phyloP scores from a whole-genome alignment of 2,888 invertebrate genomes.

The Hyles lineata region DNA sequence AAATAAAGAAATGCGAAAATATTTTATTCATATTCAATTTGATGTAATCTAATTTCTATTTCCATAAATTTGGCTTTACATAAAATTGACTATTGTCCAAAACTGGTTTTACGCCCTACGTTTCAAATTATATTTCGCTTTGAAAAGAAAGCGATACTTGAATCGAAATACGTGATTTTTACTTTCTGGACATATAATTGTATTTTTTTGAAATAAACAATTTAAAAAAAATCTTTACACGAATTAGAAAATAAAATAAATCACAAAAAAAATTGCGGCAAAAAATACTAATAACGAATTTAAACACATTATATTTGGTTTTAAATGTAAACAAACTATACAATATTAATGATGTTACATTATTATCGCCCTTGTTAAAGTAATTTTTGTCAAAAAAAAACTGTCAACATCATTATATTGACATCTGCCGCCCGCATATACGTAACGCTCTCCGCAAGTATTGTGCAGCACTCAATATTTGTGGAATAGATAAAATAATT shows the following conservation, averaged over 20 bases:
- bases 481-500: background rate
- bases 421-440: constrained; percentile 68
- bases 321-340: background rate
- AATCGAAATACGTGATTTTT: background rate
- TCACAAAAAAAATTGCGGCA: too few relatives aligned
- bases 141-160: background rate
- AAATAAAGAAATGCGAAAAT: background rate
- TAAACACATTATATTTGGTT: too few relatives aligned
- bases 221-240: too few relatives aligned
- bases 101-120: background rate
- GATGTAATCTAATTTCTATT: constrained; percentile 6
- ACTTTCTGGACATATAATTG: too few relatives aligned
- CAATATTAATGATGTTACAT: background rate
- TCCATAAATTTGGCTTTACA: constrained; percentile 10
- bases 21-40: constrained; percentile 3
- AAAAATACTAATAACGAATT: too few relatives aligned
- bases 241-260: too few relatives aligned
- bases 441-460: background rate
- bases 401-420: constrained; percentile 34
- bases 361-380: constrained; percentile 24
- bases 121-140: background rate
- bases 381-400: constrained; percentile 34
- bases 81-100: background rate
- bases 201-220: too few relatives aligned
- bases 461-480: constrained; percentile 5